These are phyloP conservation scores for Monopterus albus DNA, from an alignment of 2,113 vertebrate genomes.

Conservation along the genomic window DNA sequence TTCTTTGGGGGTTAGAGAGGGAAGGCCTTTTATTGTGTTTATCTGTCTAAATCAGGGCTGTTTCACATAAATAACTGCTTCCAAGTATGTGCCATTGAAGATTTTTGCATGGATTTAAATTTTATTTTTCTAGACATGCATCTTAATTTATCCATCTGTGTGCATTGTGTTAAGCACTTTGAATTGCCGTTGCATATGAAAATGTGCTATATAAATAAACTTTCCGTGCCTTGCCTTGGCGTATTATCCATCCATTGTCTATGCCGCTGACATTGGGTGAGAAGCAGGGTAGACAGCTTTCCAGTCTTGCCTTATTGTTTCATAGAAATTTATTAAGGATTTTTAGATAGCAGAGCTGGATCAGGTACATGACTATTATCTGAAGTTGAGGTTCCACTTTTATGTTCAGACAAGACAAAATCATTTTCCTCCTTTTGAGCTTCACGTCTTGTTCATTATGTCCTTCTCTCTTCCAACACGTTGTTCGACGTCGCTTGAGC, in stretches of 20 bases:
- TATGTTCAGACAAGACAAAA: neutral
- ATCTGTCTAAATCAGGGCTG: neutral
- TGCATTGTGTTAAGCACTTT: too few relatives aligned
- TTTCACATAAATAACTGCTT: neutral
- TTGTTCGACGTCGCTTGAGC: neutral
- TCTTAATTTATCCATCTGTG: too few relatives aligned
- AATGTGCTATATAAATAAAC: too few relatives aligned
- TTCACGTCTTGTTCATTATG: neutral
- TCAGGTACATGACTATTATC: neutral
- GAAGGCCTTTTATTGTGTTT: neutral
- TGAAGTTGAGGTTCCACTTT: neutral
- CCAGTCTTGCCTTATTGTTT: too few relatives aligned
- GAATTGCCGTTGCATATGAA: too few relatives aligned
- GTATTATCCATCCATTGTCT: too few relatives aligned
- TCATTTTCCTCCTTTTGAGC: neutral
- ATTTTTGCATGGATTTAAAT: neutral
- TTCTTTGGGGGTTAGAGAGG: conserved; percentile 13
- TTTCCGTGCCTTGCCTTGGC: too few relatives aligned
- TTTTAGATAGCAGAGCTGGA: neutral
- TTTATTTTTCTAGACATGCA: too few relatives aligned
- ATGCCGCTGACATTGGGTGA: too few relatives aligned
- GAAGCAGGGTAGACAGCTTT: too few relatives aligned
- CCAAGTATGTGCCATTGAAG: neutral
- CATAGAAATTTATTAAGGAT: neutral
- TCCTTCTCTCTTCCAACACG: conserved; percentile 11